Evolutionary conservation across 2,113 vertebrate genomes (phyloP).

Genomic region (Bolborhynchus lineola): DNA sequence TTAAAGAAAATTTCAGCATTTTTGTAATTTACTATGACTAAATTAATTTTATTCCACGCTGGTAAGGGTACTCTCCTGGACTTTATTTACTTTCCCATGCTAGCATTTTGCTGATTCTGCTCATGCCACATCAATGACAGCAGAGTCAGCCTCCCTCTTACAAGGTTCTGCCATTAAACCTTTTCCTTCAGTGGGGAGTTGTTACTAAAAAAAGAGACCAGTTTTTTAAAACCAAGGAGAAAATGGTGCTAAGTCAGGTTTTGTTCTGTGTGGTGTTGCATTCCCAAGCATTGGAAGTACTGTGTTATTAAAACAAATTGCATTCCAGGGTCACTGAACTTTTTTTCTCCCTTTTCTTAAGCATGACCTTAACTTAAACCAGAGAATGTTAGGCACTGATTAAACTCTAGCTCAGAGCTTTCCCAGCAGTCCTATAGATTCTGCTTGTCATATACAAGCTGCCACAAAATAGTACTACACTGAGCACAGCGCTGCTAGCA

Average conservation of each 20-base stretch:
- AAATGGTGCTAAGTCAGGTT: neutral
- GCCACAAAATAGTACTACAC: accelerated
- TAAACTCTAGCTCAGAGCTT: neutral
- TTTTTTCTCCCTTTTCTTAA: neutral
- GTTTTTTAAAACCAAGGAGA: neutral
- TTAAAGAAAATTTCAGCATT: neutral
- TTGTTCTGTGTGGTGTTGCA: neutral
- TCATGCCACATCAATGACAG: neutral
- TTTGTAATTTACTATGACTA: neutral
- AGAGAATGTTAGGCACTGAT: neutral
- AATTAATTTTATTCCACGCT: neutral
- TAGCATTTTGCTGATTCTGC: constrained; percentile 28
- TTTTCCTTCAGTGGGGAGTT: neutral
- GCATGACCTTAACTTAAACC: neutral
- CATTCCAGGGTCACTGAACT: neutral
- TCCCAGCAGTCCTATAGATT: neutral
- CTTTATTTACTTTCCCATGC: constrained; percentile 1
- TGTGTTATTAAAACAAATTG: neutral
- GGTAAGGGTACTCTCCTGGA: neutral
- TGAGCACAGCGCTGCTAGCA: neutral
- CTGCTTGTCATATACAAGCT: neutral
- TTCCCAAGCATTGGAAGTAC: neutral
- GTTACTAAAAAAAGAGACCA: neutral
- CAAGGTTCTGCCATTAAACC: neutral
- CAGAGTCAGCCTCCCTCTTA: constrained; percentile 3